Conservation (phyloP, 1,140 invertebrate genomes). For the Papilio glaucus region DNA sequence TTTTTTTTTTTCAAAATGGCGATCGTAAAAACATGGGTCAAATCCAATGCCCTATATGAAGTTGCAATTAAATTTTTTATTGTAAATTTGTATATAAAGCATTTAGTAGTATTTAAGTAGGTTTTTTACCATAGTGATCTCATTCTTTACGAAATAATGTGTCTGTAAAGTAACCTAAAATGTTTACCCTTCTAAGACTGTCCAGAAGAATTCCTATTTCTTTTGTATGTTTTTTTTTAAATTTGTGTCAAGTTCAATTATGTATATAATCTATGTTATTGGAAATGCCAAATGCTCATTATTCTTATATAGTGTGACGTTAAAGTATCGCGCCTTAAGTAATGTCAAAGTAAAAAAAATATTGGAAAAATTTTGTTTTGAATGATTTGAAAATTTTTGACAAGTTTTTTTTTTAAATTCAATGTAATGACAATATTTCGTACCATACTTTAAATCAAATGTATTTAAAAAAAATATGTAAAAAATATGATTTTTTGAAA, state of each 20-base stretch:
- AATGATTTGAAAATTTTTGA: too few species aligned
- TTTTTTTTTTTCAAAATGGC: background rate
- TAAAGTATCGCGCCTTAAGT: background rate
- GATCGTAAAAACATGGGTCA: constrained; percentile 3
- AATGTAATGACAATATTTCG: too few species aligned
- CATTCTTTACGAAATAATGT: constrained; percentile 31
- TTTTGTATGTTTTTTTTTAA: constrained; percentile 10
- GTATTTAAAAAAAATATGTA: background rate
- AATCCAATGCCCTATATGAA: background rate
- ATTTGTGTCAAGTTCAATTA: background rate
- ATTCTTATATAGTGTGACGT: background rate
- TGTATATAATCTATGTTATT: background rate
- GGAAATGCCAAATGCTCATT: background rate
- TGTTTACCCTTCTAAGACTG: constrained; percentile 25
- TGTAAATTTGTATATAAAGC: constrained; percentile 37
- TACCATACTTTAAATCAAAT: too few species aligned
- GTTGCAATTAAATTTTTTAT: background rate
- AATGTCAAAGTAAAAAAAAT: too few species aligned
- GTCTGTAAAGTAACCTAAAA: constrained; percentile 4
- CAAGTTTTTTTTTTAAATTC: too few species aligned
- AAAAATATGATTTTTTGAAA: background rate
- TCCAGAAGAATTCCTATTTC: constrained; percentile 33
- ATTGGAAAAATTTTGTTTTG: too few species aligned
- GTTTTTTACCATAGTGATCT: constrained; percentile 37
- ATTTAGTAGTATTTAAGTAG: constrained; percentile 32